These are phyloP conservation scores for Sinocyclocheilus grahami DNA, from an alignment of 2,113 vertebrate genomes.

Conservation along the genomic window DNA sequence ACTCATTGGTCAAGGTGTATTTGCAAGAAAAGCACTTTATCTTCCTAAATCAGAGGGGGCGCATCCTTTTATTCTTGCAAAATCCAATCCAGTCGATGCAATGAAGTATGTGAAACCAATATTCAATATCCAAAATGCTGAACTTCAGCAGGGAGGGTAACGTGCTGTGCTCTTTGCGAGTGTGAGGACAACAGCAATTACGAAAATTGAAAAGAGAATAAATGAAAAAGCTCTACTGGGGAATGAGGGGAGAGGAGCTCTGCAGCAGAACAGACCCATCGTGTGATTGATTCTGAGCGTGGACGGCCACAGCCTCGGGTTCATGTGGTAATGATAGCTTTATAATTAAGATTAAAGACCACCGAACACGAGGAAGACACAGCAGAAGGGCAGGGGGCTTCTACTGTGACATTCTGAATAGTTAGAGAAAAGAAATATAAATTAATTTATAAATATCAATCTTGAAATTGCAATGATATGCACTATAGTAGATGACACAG, in stretches of 20 bases:
- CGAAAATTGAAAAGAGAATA: constrained; percentile 53
- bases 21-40: constrained; percentile 12
- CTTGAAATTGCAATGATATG: neutral
- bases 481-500: neutral
- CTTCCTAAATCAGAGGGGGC: constrained; percentile 25
- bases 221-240: constrained; percentile 40
- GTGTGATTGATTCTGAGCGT: constrained; percentile 77
- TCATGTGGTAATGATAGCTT: constrained; percentile 78
- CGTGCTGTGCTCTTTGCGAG: constrained; percentile 25
- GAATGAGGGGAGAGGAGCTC: constrained; percentile 23
- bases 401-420: constrained; percentile 72
- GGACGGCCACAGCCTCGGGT: constrained; percentile 73
- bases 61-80: constrained; percentile 24
- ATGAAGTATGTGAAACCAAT: constrained; percentile 37
- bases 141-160: constrained; percentile 19
- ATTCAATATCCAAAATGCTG: constrained; percentile 39
- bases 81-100: constrained; percentile 1
- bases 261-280: constrained; percentile 50
- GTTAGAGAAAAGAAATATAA: constrained; percentile 70
- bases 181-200: constrained; percentile 54
- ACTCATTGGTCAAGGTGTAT: constrained; percentile 2
- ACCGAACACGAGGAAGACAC: constrained; percentile 72
- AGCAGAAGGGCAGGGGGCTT: constrained; percentile 69
- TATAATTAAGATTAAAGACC: constrained; percentile 85
- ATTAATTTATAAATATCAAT: neutral